These are phyloP conservation scores for Trididemnum miniatum DNA, from an alignment of 23 tunicate genomes.

Conservation along the genomic window DNA sequence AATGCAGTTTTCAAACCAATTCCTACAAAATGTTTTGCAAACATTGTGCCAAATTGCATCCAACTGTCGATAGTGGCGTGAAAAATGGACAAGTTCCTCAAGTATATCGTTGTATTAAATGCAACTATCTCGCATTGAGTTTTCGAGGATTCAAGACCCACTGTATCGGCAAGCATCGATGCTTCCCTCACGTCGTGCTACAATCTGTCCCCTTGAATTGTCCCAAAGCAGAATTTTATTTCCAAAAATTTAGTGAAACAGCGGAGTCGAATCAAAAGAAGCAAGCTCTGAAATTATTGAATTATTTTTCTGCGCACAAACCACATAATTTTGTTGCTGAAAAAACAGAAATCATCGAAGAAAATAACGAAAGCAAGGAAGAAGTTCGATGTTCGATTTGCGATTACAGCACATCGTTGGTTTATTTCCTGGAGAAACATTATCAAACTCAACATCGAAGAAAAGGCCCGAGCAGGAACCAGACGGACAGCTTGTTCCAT, in stretches of 20 bases:
- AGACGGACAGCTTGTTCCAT: conserved; percentile 20
- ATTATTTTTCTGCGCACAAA: background rate
- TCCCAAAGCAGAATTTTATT: conserved; percentile 9
- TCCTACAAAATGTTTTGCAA: conserved; percentile 11
- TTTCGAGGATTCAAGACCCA: conserved; percentile 31
- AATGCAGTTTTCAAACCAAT: conserved; percentile 33
- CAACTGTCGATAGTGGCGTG: background rate
- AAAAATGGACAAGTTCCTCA: background rate
- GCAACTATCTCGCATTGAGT: conserved; percentile 15
- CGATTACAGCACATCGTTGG: background rate
- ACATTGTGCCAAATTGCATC: conserved; percentile 16
- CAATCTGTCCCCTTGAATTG: background rate
- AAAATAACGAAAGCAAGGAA: background rate
- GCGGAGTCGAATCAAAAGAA: background rate
- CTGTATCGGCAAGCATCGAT: conserved; percentile 1
- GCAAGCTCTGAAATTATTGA: conserved; percentile 12
- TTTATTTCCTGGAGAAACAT: conserved; percentile 19
- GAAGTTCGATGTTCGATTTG: conserved; percentile 24
- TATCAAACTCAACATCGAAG: conserved; percentile 8
- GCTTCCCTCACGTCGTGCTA: background rate
- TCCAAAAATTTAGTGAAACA: background rate
- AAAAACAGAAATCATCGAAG: background rate
- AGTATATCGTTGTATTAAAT: conserved; percentile 19
- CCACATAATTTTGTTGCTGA: background rate
- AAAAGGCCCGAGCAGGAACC: conserved; percentile 23